Conservation (phyloP, 2,888 invertebrate genomes). For the Ferdinandea cuprea region DNA sequence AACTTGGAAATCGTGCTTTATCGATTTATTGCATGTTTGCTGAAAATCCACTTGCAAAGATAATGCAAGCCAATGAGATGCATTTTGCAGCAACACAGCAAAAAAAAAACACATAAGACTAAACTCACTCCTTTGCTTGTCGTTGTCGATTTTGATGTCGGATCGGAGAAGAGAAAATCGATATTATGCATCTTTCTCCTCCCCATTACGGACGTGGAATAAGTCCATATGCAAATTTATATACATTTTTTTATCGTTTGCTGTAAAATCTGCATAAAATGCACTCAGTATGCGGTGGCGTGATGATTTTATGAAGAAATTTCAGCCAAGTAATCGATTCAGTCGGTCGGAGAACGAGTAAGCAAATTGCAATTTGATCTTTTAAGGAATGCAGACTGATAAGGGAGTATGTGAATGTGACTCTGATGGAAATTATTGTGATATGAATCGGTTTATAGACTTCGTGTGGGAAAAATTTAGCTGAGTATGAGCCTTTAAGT, state of each 20-base stretch:
- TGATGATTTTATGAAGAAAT: conserved; percentile 44
- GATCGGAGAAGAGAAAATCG: conserved; percentile 49
- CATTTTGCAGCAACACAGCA: conserved; percentile 5
- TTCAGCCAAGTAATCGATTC: conserved; percentile 51
- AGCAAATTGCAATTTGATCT: conserved; percentile 20
- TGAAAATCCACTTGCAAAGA: conserved; percentile 40
- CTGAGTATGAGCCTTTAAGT: neutral
- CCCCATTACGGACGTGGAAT: conserved; percentile 21
- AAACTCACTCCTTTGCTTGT: conserved; percentile 8
- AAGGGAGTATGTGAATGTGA: conserved; percentile 2
- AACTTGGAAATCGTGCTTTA: conserved; percentile 52
- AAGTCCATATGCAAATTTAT: conserved; percentile 23
- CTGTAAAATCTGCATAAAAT: conserved; percentile 50
- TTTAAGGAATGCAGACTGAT: conserved; percentile 13
- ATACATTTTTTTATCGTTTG: neutral
- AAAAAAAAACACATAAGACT: too few species aligned
- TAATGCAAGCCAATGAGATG: conserved; percentile 43
- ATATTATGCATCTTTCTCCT: conserved; percentile 25
- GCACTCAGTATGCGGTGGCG: conserved; percentile 35
- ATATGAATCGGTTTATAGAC: conserved; percentile 2
- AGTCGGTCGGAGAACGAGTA: neutral
- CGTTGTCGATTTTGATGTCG: conserved; percentile 34
- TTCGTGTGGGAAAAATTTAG: conserved; percentile 6
- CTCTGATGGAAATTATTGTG: conserved; percentile 6
- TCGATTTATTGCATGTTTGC: conserved; percentile 46